Conservation (phyloP, 2,113 vertebrate species). For the Lophura nycthemera region DNA sequence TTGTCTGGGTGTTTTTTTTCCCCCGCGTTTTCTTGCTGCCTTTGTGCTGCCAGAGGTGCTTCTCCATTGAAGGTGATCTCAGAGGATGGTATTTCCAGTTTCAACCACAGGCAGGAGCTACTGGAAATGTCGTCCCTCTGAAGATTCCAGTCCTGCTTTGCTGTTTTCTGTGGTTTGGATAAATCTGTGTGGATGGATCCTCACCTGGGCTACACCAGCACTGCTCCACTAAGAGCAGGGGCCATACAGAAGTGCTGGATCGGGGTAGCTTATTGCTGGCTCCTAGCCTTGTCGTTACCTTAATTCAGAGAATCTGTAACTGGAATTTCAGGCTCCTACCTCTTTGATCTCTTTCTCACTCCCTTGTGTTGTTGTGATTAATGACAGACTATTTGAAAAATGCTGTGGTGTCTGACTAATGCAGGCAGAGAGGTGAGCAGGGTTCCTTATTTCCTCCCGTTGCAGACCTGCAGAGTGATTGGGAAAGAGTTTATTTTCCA, state of each 20-base stretch:
- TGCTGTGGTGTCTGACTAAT: neutral
- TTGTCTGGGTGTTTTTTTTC: neutral
- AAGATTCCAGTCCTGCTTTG: neutral
- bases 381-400: neutral
- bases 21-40: neutral
- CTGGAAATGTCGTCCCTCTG: neutral
- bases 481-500: neutral
- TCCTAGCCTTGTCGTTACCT: neutral
- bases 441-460: neutral
- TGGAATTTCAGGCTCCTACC: neutral
- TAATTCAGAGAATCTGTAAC: neutral
- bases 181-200: neutral
- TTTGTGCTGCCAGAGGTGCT: neutral
- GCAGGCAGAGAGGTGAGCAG: neutral
- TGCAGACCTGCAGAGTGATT: neutral
- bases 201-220: neutral
- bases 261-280: neutral
- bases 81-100: neutral
- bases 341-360: neutral
- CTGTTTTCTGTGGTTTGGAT: neutral
- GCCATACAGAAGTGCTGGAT: neutral
- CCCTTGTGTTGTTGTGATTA: neutral
- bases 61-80: neutral
- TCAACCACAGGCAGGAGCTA: slow-evolving; percentile 9
- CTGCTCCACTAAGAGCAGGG: neutral